Base-by-base conservation (phyloP, 2,888 invertebrate genomes). In the Plagodis dolabraria region DNA sequence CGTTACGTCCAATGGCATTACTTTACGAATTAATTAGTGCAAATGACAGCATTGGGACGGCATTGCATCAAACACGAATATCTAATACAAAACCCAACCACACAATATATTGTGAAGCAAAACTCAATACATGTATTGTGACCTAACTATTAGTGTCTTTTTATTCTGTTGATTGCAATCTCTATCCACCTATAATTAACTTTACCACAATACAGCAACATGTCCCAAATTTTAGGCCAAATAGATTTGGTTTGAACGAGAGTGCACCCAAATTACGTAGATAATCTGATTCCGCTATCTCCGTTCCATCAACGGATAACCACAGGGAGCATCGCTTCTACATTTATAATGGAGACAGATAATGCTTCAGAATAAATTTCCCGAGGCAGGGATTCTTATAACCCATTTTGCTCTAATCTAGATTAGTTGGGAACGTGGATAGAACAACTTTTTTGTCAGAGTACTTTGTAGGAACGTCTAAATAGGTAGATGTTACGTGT, bases 241-340 rank as follows among this genome's bases (percentile, higher is more conserved):
- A 11, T 33, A 8, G 11, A 43, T 34, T 11, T 34, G 8, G 43
- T 43, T 45, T 47, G 36, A 7, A 38, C 43, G 58, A 47, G 43
- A 48, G 54, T 47, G 55, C 55, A 55, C 43, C 11, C 40, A 56
- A 53, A 60, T 49, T 45, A 48, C 48, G 40, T 33, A 36, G 38
- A 11, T 48, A 51, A 51, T 50, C 50, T 51, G 56, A 48, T 60
- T 54, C 40, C 47, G 52, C 43, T 33, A 51, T 60, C 52, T 45
- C 47, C 45, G 43, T 47, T 60, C 54, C 47, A 60, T 60, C 54
- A 55, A 45, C 48, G 44, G 47, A 54, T 55, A 60, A 56, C 60
- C 60, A 48, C 60, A 56, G 60, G 44, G 40, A 12, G 46, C 49
- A 42, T 47, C 49, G 49, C 45, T 53, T 46, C 38, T 12, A 38